Conservation (phyloP, 2,888 invertebrate species). For the Agrochola litura region DNA sequence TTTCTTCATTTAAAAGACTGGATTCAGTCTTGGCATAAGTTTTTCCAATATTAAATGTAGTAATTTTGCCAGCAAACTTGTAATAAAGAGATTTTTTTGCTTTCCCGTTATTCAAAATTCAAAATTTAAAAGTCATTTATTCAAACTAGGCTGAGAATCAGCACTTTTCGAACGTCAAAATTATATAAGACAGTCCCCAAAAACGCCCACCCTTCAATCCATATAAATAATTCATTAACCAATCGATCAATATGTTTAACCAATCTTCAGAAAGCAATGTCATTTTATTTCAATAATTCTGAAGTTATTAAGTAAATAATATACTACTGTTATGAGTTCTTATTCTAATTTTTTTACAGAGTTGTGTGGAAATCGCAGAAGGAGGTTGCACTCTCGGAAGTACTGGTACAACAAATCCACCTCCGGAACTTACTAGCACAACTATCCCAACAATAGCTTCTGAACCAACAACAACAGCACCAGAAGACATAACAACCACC, state of each 20-base stretch:
- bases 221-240: too few relatives aligned
- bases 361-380: conserved; percentile 49
- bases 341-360: conserved; percentile 8
- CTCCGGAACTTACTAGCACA: background rate
- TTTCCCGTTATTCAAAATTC: background rate
- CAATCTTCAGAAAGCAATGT: background rate
- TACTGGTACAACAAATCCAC: background rate
- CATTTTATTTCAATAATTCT: background rate
- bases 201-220: too few relatives aligned
- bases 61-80: background rate
- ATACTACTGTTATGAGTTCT: background rate
- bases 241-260: background rate
- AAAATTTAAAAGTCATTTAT: too few relatives aligned
- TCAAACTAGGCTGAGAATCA: too few relatives aligned
- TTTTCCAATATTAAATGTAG: background rate
- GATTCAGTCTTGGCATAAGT: background rate
- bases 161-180: too few relatives aligned
- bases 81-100: background rate
- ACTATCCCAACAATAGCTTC: conserved; percentile 7
- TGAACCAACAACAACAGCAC: conserved; percentile 3
- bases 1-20: background rate
- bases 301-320: background rate
- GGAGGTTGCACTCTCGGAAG: conserved; percentile 63
- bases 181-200: too few relatives aligned
- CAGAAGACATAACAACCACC: conserved; percentile 6